A percentile compares a stretch with the other conserved stretches of the same genome.
Conservation (phyloP, 2,797 vertebrate genomes). For the Alexandromys oeconomus region DNA sequence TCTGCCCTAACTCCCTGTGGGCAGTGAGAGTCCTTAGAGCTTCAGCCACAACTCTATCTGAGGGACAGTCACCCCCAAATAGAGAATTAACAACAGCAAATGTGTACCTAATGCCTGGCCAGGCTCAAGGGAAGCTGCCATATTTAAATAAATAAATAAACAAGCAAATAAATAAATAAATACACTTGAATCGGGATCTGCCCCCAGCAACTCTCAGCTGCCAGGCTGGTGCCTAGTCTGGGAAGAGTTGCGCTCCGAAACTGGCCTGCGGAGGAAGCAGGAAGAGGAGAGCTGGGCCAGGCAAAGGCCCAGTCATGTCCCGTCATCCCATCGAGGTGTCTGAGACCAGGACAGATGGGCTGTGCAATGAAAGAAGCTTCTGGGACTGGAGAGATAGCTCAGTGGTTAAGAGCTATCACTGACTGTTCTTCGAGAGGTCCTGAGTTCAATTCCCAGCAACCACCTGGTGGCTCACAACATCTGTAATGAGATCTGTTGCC, state of each 20-base stretch:
- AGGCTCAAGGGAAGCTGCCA: not conserved
- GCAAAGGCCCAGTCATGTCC: not conserved
- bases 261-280: not conserved
- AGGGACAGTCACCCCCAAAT: not conserved
- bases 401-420: too few relatives aligned
- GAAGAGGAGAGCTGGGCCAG: not conserved
- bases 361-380: not conserved
- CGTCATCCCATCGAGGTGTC: not conserved
- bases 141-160: not conserved
- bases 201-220: not conserved
- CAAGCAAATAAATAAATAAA: not conserved
- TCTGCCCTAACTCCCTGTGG: not conserved
- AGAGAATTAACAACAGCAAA: not conserved
- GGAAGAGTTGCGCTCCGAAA: not conserved
- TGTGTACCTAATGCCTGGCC: not conserved
- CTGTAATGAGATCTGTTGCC: too few relatives aligned
- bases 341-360: not conserved
- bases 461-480: too few relatives aligned
- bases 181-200: not conserved
- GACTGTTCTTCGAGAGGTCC: too few relatives aligned
- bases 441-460: too few relatives aligned
- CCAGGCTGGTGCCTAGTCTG: not conserved
- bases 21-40: fast-evolving
- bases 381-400: too few relatives aligned
- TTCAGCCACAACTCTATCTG: not conserved